Conservation (phyloP, 37 sponge, comb jelly and placozoan species). For the Beroe ovata region DNA sequence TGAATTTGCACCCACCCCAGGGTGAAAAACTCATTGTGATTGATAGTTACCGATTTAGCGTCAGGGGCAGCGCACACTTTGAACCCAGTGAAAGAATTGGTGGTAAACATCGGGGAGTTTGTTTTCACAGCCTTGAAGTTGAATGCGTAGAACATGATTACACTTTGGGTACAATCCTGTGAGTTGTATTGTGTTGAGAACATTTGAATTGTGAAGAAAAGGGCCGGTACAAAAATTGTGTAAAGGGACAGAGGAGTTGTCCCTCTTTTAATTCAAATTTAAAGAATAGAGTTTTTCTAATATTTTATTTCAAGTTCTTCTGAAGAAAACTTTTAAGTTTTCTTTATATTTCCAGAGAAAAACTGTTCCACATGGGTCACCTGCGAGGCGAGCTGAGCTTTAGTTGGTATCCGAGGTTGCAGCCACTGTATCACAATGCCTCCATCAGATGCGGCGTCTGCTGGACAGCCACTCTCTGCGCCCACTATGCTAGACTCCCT, state of each 20-base stretch:
- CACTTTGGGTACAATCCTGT: no score
- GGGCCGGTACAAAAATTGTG: no score
- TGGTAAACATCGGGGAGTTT: slow-evolving; percentile 33
- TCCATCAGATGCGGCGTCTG: neutral
- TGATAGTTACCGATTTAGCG: neutral
- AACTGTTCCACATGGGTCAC: neutral
- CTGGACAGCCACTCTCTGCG: neutral
- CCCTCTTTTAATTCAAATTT: no score
- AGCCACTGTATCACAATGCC: slow-evolving; percentile 26
- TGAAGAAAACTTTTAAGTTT: no score
- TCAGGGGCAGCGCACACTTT: neutral
- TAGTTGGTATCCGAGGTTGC: neutral
- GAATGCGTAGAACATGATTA: slow-evolving; percentile 22
- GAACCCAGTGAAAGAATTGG: slow-evolving; percentile 45
- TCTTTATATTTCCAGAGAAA: no score
- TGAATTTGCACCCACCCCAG: no score
- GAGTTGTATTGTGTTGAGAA: no score
- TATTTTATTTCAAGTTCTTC: no score
- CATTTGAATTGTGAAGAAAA: no score
- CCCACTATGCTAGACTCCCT: slow-evolving; percentile 14
- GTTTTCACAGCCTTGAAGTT: slow-evolving; percentile 53
- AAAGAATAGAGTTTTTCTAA: no score
- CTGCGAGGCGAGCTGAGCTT: neutral
- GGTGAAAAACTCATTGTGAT: no score
- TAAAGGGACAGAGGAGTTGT: no score